These are phyloP conservation scores for Synanthedon tipuliformis DNA, from an alignment of 2,888 invertebrate genomes.

Conservation along the genomic window DNA sequence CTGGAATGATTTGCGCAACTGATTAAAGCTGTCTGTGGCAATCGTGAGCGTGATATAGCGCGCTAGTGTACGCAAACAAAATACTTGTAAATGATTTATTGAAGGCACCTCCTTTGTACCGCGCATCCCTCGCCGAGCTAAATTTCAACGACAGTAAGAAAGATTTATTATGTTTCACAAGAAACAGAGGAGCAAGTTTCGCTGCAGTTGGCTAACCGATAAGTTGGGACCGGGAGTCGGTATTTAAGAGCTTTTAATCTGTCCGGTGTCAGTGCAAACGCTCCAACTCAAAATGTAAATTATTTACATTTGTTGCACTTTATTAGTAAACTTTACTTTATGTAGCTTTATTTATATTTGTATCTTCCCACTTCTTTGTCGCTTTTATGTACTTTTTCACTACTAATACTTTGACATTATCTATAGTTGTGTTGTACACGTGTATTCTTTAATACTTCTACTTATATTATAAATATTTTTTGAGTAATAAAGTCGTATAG, in stretches of 20 bases:
- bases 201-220: slow-evolving; percentile 53
- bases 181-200: slow-evolving; percentile 43
- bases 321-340: slow-evolving; percentile 1
- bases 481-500: too few species aligned
- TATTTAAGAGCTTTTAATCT: slow-evolving; percentile 50
- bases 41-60: slow-evolving; percentile 11
- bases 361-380: too few species aligned
- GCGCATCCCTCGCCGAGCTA: slow-evolving; percentile 47
- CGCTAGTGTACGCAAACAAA: slow-evolving; percentile 34
- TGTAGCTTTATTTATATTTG: neutral
- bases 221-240: slow-evolving; percentile 27
- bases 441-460: too few species aligned
- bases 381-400: too few species aligned
- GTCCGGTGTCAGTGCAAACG: slow-evolving; percentile 24
- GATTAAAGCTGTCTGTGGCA: slow-evolving; percentile 12
- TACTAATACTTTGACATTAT: too few species aligned
- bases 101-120: slow-evolving; percentile 34
- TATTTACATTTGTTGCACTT: slow-evolving; percentile 1
- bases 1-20: slow-evolving; percentile 5
- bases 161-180: slow-evolving; percentile 54
- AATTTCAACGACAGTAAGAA: slow-evolving; percentile 63
- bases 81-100: slow-evolving; percentile 55
- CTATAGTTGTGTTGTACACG: too few species aligned
- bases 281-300: slow-evolving; percentile 1
- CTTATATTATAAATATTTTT: too few species aligned